phyloP scores from a whole-genome alignment of 1,140 invertebrate species.

The Triops cancriformis region DNA sequence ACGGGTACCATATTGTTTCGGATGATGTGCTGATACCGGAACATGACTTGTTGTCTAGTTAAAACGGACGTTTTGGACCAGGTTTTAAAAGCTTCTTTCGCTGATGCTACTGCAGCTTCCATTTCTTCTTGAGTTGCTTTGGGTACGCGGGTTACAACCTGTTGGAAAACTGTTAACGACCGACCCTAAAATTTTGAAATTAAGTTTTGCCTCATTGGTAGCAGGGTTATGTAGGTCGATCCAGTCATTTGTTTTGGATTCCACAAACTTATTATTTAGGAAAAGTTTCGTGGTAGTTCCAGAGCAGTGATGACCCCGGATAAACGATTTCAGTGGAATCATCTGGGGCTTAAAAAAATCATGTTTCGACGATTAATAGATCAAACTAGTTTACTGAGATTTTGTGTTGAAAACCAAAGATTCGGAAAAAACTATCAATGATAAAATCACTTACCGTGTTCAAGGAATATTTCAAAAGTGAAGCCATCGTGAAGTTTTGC shows the following conservation, averaged over 20 bases:
- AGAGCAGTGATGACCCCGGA: conserved; percentile 25
- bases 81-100: conserved; percentile 68
- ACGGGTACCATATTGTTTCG: conserved; percentile 57
- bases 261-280: conserved; percentile 89
- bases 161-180: conserved; percentile 10
- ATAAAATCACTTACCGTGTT: background rate
- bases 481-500: background rate
- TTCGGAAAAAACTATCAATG: no score
- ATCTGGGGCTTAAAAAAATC: background rate
- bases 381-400: background rate
- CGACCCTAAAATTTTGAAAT: background rate
- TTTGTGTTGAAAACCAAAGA: background rate
- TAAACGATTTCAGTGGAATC: background rate
- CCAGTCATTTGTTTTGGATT: conserved; percentile 86
- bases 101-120: conserved; percentile 76
- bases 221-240: conserved; percentile 91
- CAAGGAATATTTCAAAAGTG: background rate
- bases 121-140: conserved; percentile 85
- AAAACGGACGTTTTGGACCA: conserved; percentile 92
- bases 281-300: conserved; percentile 76
- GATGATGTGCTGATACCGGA: conserved; percentile 75
- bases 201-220: conserved; percentile 61
- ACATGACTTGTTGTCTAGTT: conserved; percentile 91
- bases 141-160: conserved; percentile 73
- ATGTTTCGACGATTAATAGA: background rate